phyloP scores from a whole-genome alignment of 1,140 invertebrate genomes.

The Drosophila tristis region DNA sequence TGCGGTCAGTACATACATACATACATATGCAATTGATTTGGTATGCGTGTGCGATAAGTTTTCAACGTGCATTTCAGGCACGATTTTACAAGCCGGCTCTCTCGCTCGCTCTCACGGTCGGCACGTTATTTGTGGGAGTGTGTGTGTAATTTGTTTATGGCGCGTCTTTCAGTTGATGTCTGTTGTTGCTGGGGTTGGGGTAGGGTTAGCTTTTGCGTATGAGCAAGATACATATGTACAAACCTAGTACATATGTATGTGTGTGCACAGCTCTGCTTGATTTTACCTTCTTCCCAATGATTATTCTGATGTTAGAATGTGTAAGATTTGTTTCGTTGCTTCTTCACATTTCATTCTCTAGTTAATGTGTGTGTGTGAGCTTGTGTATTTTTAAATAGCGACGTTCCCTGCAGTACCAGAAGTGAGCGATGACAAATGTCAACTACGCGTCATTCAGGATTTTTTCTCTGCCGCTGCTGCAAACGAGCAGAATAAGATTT shows the following conservation, averaged over 20 bases:
- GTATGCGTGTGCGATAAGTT: conserved; percentile 39
- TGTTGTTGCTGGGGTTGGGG: conserved; percentile 58
- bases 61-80: conserved; percentile 47
- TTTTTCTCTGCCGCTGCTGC: no score
- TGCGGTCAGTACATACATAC: conserved; percentile 24
- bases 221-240: background rate
- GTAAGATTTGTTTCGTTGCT: conserved; percentile 23
- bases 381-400: conserved; percentile 47
- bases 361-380: background rate
- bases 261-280: background rate
- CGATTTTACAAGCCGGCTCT: conserved; percentile 45
- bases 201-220: conserved; percentile 32
- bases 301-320: conserved; percentile 13
- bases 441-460: no score
- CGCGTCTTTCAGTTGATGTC: conserved; percentile 54
- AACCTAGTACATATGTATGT: background rate
- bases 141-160: conserved; percentile 71
- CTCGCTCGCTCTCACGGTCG: conserved; percentile 20
- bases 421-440: no score
- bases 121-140: conserved; percentile 16
- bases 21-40: conserved; percentile 1
- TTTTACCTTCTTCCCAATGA: conserved; percentile 28
- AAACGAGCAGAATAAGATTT: no score
- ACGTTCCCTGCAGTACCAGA: no score
- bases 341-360: conserved; percentile 4